Percentiles rank a stretch among this genome's conserved stretches.
Conservation (phyloP, 1,140 invertebrate genomes). For the Phymorhynchus buccinoides region DNA sequence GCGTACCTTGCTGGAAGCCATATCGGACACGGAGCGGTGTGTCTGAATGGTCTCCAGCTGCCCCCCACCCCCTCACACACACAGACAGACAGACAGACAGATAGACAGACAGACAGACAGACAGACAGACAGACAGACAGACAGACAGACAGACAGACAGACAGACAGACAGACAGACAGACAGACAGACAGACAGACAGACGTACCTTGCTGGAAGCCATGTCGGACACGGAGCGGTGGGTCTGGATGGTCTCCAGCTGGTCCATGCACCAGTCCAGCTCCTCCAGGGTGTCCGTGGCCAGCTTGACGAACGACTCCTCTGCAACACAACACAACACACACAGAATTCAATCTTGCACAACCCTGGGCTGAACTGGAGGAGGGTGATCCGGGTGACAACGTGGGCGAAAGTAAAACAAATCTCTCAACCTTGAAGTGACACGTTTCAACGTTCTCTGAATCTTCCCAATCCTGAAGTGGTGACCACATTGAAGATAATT, state of each 20-base stretch:
- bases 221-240: conserved; percentile 98
- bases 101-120: not conserved
- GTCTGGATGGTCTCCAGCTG: conserved; percentile 99
- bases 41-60: no score
- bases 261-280: conserved; percentile 99
- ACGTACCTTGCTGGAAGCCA: conserved; percentile 97
- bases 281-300: conserved; percentile 96
- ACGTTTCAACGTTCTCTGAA: no score
- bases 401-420: no score
- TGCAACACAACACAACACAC: conserved; percentile 65
- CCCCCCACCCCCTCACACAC: not conserved
- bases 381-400: no score
- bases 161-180: not conserved
- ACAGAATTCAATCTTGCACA: no score
- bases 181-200: not conserved
- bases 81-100: not conserved
- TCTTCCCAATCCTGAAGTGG: no score
- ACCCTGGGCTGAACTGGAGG: no score
- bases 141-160: not conserved
- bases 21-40: not conserved
- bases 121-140: not conserved
- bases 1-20: not conserved
- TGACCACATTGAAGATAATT: no score
- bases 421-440: no score
- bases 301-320: conserved; percentile 92